phyloP scores from a whole-genome alignment of 2,888 invertebrate genomes.

The Cantharis flavilabris region DNA sequence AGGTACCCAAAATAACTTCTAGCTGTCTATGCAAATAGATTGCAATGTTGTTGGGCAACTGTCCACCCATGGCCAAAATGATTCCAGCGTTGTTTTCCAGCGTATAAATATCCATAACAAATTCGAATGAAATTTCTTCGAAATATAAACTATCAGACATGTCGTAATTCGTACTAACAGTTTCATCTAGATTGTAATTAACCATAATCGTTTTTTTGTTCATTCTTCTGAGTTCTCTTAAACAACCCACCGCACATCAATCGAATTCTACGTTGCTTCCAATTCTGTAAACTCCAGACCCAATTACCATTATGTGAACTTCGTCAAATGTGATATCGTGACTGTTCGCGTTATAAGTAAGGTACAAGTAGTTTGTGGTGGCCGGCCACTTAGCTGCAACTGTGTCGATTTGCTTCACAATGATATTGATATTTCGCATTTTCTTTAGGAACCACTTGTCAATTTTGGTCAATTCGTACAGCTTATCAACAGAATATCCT shows the following conservation, averaged over 20 bases:
- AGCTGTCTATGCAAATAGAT: slow-evolving; percentile 93
- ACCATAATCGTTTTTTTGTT: no score
- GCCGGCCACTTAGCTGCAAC: slow-evolving; percentile 99
- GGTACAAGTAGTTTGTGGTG: slow-evolving; percentile 95
- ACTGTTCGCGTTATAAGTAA: slow-evolving; percentile 88
- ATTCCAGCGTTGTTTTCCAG: slow-evolving; percentile 92
- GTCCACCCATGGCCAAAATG: slow-evolving; percentile 97
- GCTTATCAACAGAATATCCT: slow-evolving; percentile 78
- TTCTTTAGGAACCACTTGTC: slow-evolving; percentile 96
- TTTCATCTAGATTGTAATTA: slow-evolving; percentile 99
- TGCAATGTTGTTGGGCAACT: slow-evolving; percentile 99
- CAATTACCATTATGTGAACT: slow-evolving; percentile 84
- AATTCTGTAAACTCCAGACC: slow-evolving; percentile 95
- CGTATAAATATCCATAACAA: slow-evolving; percentile 97
- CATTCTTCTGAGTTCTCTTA: slow-evolving; percentile 85
- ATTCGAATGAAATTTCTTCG: slow-evolving; percentile 98
- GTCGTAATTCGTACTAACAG: slow-evolving; percentile 99
- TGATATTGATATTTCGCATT: slow-evolving; percentile 90
- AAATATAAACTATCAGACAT: slow-evolving; percentile 99
- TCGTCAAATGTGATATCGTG: slow-evolving; percentile 87
- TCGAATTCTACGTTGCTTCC: slow-evolving; percentile 99
- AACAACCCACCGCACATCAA: slow-evolving; percentile 98
- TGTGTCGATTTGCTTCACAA: slow-evolving; percentile 97
- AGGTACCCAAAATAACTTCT: slow-evolving; percentile 91
- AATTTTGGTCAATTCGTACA: slow-evolving; percentile 94